These are phyloP conservation scores for Hermaeophaga mercurialis DNA, from an alignment of 2,888 invertebrate species.

Conservation along the genomic window DNA sequence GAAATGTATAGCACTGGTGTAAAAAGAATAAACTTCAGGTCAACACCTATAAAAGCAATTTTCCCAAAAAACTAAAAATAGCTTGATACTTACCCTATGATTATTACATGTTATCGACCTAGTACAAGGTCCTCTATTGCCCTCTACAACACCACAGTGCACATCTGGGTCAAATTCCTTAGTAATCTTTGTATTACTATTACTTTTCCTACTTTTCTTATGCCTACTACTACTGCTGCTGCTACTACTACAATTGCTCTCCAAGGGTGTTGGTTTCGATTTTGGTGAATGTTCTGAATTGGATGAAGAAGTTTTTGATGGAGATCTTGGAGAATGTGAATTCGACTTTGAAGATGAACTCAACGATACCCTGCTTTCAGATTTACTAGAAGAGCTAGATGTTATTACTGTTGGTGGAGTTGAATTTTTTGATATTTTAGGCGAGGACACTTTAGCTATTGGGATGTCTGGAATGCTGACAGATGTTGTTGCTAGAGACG, in stretches of 20 bases:
- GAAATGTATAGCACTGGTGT: no score
- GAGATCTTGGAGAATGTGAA: slow-evolving; percentile 30
- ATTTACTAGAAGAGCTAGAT: slow-evolving; percentile 33
- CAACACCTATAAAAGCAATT: no score
- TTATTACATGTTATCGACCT: slow-evolving; percentile 71
- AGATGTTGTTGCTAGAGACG: slow-evolving; percentile 26
- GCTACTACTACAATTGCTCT: slow-evolving; percentile 30
- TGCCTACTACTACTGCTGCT: slow-evolving; percentile 32
- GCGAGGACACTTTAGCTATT: slow-evolving; percentile 32
- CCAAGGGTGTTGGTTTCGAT: slow-evolving; percentile 26
- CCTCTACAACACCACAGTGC: slow-evolving; percentile 79
- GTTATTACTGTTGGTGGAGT: slow-evolving; percentile 27
- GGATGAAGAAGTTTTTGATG: slow-evolving; percentile 21
- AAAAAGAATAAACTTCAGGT: no score
- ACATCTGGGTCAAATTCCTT: slow-evolving; percentile 79
- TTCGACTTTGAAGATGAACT: slow-evolving; percentile 24
- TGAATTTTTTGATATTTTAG: slow-evolving; percentile 38
- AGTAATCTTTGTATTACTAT: slow-evolving; percentile 40
- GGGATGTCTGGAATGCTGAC: slow-evolving; percentile 34
- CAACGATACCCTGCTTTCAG: slow-evolving; percentile 35
- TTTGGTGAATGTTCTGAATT: slow-evolving; percentile 29
- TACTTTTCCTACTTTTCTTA: slow-evolving; percentile 39
- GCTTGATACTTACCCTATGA: slow-evolving; percentile 46
- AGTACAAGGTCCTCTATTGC: slow-evolving; percentile 76
- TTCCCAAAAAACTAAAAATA: no score